Evolutionary conservation across 2,113 vertebrate genomes (phyloP), one percentile per base, ranked within the genome.

Genomic region (Clinocottus analis): DNA sequence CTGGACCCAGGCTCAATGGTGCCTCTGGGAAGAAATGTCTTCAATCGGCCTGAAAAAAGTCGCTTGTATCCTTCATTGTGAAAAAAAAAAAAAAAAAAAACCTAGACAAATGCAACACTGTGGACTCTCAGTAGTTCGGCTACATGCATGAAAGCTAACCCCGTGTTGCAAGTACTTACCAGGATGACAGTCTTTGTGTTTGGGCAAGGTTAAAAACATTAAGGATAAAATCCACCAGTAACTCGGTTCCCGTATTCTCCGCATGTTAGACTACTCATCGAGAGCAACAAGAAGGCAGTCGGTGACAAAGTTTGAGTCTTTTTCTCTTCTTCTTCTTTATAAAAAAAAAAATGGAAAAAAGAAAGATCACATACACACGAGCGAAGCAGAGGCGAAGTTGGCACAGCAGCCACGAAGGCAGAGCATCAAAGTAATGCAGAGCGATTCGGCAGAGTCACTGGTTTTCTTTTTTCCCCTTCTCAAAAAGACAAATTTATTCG

Each of bases 231-330:
- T 97, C 97, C 97, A 96, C 96, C 95, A 96, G 89, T 73, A 91
- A 95, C 95, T 97, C 95, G 96, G 95, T 96, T 96, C 96, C 96
- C 96, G 96, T 95, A 96, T 95, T 94, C 95, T 97, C 97, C 96
- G 95, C 98, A 99, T 99, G 96, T 97, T 96, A 96, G 94, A 95
- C 95, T 93, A 95, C 96, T 96, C 97, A 98, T 97, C 94, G 96
- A 97, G 95, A 95, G 94, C 92, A 87, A 88, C 90, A 80, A 92
- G 80, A 85, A 90, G 84, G 92, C 93, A 90, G 90, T 94, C 95
- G 95, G 91, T 86, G 91, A 94, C 82, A 89, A 95, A 96, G 94
- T 94, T 95, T 89, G 5, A 39, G 53, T 77, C 31, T 90, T 81
- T 72, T 75, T 23, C 70, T 85, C 64, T 67, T 75, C 64, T 85